Conservation (phyloP, 1,140 invertebrate genomes). For the Drosophila micromelanica region DNA sequence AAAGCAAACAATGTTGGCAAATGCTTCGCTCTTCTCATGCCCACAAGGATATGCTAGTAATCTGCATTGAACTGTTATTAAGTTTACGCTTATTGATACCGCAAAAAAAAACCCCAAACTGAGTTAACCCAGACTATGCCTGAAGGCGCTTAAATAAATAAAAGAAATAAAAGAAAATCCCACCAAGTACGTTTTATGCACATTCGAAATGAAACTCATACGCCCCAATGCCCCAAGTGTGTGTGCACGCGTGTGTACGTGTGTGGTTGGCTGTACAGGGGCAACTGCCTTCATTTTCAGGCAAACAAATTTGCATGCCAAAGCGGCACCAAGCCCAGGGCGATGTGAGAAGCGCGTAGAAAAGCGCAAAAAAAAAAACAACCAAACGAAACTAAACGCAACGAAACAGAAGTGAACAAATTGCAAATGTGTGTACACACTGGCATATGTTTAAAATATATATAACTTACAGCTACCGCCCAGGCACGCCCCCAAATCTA, state of each 20-base stretch:
- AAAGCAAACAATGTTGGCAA: no score
- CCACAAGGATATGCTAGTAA: conserved; percentile 53
- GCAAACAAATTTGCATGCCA: conserved; percentile 78
- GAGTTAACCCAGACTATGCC: conserved; percentile 12
- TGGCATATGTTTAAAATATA: neutral
- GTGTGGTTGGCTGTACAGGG: neutral
- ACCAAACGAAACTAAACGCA: neutral
- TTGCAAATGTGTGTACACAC: conserved; percentile 35
- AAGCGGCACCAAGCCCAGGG: conserved; percentile 56
- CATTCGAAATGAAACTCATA: conserved; percentile 72
- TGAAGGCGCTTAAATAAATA: conserved; percentile 2
- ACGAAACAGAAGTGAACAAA: conserved; percentile 61
- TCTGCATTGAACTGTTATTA: conserved; percentile 78
- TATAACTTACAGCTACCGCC: conserved; percentile 19
- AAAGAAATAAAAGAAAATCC: neutral
- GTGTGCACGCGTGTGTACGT: neutral
- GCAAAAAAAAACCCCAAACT: conserved; percentile 27
- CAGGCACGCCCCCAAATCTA: conserved; percentile 8
- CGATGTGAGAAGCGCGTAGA: conserved; percentile 47
- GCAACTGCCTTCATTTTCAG: conserved; percentile 71
- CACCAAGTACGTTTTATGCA: conserved; percentile 53
- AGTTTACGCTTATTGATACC: conserved; percentile 56
- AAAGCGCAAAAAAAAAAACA: conserved; percentile 58
- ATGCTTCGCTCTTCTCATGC: conserved; percentile 7
- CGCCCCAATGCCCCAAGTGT: conserved; percentile 50